phyloP scores from a whole-genome alignment of 2,113 vertebrate genomes.

The Gorsachius goisagi region DNA sequence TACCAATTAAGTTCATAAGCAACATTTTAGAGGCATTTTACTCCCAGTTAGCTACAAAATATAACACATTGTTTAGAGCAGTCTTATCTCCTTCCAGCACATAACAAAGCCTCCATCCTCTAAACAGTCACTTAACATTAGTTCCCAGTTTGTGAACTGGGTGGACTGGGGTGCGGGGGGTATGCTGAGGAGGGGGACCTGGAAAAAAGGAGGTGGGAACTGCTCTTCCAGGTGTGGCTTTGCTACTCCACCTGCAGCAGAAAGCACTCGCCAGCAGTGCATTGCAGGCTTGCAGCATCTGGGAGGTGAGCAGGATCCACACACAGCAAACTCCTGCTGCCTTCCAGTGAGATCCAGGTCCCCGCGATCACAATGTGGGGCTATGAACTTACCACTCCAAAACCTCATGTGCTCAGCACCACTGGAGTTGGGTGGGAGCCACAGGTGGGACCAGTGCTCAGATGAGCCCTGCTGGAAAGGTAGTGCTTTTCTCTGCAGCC shows the following conservation, averaged over 20 bases:
- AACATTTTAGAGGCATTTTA: not conserved
- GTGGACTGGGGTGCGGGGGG: not conserved
- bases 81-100: not conserved
- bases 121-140: not conserved
- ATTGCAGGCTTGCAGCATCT: not conserved
- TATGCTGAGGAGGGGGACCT: rapidly evolving
- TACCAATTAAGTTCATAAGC: not conserved
- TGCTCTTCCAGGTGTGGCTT: not conserved
- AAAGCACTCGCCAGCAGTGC: not conserved
- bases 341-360: not conserved
- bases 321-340: not conserved
- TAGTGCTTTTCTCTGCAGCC: not conserved
- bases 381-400: not conserved
- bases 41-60: not conserved
- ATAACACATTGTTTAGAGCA: not conserved
- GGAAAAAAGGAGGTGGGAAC: not conserved
- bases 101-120: not conserved
- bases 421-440: not conserved
- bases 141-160: not conserved
- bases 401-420: not conserved
- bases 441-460: not conserved
- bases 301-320: not conserved
- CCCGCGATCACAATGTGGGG: not conserved
- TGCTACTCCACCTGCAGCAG: not conserved
- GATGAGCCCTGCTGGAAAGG: not conserved